These are phyloP conservation scores for Chromis chromis DNA, from an alignment of 2,797 vertebrate species.

Conservation along the genomic window DNA sequence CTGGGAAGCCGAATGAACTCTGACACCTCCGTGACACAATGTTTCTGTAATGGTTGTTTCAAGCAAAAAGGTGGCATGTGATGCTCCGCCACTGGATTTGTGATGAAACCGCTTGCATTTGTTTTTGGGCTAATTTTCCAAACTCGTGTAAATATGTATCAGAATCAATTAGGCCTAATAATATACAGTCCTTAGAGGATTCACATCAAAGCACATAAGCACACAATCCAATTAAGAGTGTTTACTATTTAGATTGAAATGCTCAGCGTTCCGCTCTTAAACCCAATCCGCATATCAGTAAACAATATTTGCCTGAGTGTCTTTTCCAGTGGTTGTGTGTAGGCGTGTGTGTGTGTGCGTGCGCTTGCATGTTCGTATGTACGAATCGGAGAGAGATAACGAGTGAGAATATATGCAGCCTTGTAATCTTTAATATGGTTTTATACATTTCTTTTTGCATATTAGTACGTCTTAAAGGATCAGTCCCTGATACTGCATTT, in stretches of 20 bases:
- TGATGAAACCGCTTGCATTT: conserved; percentile 62
- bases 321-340: conserved; percentile 64
- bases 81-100: conserved; percentile 28
- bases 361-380: conserved; percentile 25
- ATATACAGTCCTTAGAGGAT: conserved; percentile 79
- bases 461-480: conserved; percentile 19
- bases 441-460: conserved; percentile 25
- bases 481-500: not conserved
- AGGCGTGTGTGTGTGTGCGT: conserved; percentile 38
- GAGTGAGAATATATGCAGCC: conserved; percentile 32
- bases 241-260: conserved; percentile 82
- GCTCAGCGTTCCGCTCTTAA: conserved; percentile 75
- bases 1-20: conserved; percentile 49
- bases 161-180: conserved; percentile 83
- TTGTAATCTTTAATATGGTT: conserved; percentile 38
- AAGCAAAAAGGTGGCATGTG: conserved; percentile 18
- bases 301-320: conserved; percentile 72
- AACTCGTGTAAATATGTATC: conserved; percentile 77
- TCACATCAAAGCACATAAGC: conserved; percentile 81
- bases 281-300: conserved; percentile 76
- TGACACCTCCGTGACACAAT: conserved; percentile 14
- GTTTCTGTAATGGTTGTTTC: conserved; percentile 38
- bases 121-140: conserved; percentile 67
- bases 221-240: conserved; percentile 84
- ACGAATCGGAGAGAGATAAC: conserved; percentile 37